Evolutionary conservation across 2,113 vertebrate species (phyloP), one percentile per base, ranked within the genome.

Genomic region (Cyprinodon variegatus): DNA sequence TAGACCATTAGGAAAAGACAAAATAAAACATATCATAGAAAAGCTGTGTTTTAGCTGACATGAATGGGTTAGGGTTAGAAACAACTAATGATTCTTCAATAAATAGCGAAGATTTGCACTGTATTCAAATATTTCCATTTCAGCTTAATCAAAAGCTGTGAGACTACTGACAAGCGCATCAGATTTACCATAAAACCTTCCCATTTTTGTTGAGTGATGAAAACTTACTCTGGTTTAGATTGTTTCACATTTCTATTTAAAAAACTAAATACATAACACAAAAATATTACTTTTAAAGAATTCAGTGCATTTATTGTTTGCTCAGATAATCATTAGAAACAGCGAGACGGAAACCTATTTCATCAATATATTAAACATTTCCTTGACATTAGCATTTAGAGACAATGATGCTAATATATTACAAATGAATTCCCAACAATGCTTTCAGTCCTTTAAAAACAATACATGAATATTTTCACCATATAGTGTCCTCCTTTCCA

Each of bases 261-360:
- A 14, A 4, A 61, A 57, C 11, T 4, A 22, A 20, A 53, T 1
- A 9, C 36, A 2, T 2, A 37, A 15, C 61, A 15, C 45, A 68
- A 80, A 59, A 67, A 10, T 70, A 63, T 1, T 22, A 10, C 71
- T 78, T 81, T 61, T 64, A 78, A 80, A 83, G 71, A 84, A 45
- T 87, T 78, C 86, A 92, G 86, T 90, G 89, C 88, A 90, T 83
- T 93, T 91, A 91, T 93, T 92, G 50, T 88, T 86, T 84, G 77
- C 78, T 89, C 81, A 85, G 85, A 90, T 80, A 83, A 77, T 79
- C 61, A 83, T 74, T 71, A 89, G 59, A 90, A 89, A 92, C 86
- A 90, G 77, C 70, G 79, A 82, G 87, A 85, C 69, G 79, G 46
- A 84, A 91, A 85, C 61, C 65, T 74, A 80, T 77, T 20, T 76